Evolutionary conservation across 2,797 vertebrate species (phyloP).

Genomic region (Malacoraja senta): DNA sequence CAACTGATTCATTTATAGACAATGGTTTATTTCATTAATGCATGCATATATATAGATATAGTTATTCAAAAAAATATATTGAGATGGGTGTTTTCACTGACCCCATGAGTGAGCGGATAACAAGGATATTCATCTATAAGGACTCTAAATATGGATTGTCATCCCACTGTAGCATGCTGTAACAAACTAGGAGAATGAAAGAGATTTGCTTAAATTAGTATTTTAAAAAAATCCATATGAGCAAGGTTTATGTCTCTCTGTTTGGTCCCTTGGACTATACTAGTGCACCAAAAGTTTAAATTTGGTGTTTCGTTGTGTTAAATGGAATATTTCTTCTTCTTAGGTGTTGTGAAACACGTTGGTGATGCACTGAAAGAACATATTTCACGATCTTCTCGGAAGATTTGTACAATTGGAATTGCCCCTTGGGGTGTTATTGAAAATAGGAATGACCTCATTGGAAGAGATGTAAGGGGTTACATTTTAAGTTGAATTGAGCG

Average conservation of each 20-base stretch:
- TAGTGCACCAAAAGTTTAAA: neutral
- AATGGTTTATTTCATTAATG: too few species aligned
- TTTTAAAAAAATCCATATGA: neutral
- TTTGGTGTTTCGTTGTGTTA: neutral
- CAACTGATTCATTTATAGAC: too few species aligned
- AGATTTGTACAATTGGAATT: conserved; percentile 96
- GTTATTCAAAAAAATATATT: too few species aligned
- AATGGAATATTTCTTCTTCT: neutral
- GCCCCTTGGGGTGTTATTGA: conserved; percentile 97
- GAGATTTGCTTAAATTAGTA: neutral
- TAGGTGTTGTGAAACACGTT: conserved; percentile 93
- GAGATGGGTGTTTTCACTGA: too few species aligned
- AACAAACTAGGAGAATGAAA: neutral
- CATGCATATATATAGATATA: too few species aligned
- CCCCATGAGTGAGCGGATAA: too few species aligned
- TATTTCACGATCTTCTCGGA: conserved; percentile 86
- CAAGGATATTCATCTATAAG: neutral
- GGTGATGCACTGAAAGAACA: conserved; percentile 94
- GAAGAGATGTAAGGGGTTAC: conserved; percentile 81
- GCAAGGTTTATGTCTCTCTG: neutral
- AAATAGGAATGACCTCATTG: conserved; percentile 93
- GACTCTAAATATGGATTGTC: neutral
- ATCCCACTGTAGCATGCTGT: neutral
- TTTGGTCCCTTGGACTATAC: neutral
- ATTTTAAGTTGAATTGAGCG: conserved; percentile 36